Percentiles rank a stretch among this genome's conserved stretches.
These are phyloP conservation scores for Himalopsyche tibetana DNA, from an alignment of 2,888 invertebrate genomes.

Conservation along the genomic window DNA sequence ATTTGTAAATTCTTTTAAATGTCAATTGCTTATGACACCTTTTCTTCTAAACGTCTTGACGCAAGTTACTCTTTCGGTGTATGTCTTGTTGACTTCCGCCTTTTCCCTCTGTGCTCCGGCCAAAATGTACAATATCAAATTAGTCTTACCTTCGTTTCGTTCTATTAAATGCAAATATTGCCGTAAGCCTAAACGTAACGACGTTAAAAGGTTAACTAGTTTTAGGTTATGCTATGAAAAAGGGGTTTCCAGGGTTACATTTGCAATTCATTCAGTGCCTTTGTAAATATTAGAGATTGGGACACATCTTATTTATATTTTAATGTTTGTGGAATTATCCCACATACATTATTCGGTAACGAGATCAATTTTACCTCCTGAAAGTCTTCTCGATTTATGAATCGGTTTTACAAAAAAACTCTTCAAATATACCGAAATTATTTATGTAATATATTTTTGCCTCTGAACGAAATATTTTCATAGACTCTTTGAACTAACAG, in stretches of 20 bases:
- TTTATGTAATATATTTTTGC: too few relatives aligned
- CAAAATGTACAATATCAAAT: conserved; percentile 33
- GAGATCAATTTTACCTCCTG: too few relatives aligned
- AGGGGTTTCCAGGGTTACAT: conserved; percentile 12
- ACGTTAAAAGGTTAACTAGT: conserved; percentile 34
- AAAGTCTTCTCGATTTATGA: too few relatives aligned
- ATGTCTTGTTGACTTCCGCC: not conserved
- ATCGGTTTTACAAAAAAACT: too few relatives aligned
- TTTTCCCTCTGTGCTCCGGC: not conserved
- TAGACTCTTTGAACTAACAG: too few relatives aligned
- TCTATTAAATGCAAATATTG: conserved; percentile 34
- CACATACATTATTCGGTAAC: not conserved
- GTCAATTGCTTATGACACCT: too few relatives aligned
- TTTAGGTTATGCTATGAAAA: conserved; percentile 5
- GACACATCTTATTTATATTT: conserved; percentile 34
- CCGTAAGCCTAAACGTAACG: conserved; percentile 26
- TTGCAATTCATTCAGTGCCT: not conserved
- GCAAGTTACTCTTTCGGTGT: not conserved
- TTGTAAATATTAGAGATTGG: conserved; percentile 18
- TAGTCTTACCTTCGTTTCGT: conserved; percentile 21
- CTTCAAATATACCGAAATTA: too few relatives aligned
- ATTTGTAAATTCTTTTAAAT: too few relatives aligned
- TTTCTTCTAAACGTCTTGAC: too few relatives aligned
- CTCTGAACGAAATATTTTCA: too few relatives aligned
- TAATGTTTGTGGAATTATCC: conserved; percentile 1